Evolutionary conservation across 2,113 vertebrate genomes (phyloP).

Genomic region (Glaucidium brasilianum): DNA sequence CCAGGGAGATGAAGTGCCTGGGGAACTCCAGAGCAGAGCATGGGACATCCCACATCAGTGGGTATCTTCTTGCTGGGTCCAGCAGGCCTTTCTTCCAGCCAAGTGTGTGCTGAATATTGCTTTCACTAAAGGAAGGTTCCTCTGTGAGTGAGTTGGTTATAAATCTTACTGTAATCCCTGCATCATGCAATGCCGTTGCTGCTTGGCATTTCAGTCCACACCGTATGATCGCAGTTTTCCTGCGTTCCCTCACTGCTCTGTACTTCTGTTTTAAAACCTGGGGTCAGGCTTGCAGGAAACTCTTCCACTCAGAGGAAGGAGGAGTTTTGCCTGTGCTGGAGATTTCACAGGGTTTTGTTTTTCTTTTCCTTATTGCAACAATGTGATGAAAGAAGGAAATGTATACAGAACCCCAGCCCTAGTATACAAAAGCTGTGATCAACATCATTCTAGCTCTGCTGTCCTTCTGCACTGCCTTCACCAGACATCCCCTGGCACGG

Average conservation of each 20-base stretch:
- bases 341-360: background rate
- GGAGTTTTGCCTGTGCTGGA: background rate
- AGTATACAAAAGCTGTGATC: background rate
- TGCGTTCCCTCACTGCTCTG: background rate
- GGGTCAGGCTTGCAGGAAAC: background rate
- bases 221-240: fast-evolving
- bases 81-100: background rate
- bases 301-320: background rate
- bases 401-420: background rate
- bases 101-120: background rate
- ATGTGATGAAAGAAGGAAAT: background rate
- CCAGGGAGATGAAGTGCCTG: background rate
- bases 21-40: background rate
- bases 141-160: background rate
- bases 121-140: background rate
- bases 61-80: background rate
- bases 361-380: background rate
- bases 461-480: background rate
- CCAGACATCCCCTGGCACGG: background rate
- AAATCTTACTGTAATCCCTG: background rate
- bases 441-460: fast-evolving
- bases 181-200: fast-evolving
- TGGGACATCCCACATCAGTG: background rate
- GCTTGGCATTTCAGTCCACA: background rate
- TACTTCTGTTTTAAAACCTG: background rate